Conservation (phyloP, 2,888 invertebrate species). For the Cheilosia pagana region DNA sequence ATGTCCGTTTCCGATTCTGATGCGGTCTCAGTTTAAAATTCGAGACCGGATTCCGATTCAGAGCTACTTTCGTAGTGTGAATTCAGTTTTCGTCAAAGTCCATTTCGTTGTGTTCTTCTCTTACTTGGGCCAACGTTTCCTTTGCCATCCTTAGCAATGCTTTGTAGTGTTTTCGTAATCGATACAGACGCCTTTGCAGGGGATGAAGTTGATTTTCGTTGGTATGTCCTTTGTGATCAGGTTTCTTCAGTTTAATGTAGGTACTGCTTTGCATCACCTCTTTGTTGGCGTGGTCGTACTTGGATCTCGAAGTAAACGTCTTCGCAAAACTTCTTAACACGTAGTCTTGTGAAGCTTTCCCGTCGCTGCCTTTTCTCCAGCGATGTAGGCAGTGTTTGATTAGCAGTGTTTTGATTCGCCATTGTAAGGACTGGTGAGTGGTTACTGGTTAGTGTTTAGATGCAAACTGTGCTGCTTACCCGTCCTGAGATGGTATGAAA, state of each 20-base stretch:
- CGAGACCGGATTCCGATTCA: neutral
- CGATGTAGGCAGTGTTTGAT: no score
- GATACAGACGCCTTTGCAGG: no score
- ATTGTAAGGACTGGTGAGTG: neutral
- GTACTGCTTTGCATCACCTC: neutral
- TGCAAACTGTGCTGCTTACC: neutral
- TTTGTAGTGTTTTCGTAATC: constrained; percentile 20
- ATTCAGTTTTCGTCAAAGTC: constrained; percentile 1
- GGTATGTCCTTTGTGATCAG: neutral
- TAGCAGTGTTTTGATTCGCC: neutral
- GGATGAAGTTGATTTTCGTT: neutral
- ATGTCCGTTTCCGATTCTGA: neutral
- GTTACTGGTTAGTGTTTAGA: no score
- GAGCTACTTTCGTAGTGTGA: neutral
- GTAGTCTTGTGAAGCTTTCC: constrained; percentile 5
- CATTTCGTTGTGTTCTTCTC: constrained; percentile 9
- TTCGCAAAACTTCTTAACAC: constrained; percentile 19
- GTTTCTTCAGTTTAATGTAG: neutral
- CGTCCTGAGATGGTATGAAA: no score
- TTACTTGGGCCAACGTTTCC: constrained; percentile 23
- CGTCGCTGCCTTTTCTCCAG: neutral
- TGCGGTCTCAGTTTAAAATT: neutral
- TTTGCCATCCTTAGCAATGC: neutral
- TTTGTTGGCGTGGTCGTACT: neutral
- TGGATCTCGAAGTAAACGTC: constrained; percentile 13